Percentiles rank a stretch among this genome's conserved stretches.
These are phyloP conservation scores for Conomelus anceps DNA, from an alignment of 2,888 invertebrate genomes.

Conservation along the genomic window DNA sequence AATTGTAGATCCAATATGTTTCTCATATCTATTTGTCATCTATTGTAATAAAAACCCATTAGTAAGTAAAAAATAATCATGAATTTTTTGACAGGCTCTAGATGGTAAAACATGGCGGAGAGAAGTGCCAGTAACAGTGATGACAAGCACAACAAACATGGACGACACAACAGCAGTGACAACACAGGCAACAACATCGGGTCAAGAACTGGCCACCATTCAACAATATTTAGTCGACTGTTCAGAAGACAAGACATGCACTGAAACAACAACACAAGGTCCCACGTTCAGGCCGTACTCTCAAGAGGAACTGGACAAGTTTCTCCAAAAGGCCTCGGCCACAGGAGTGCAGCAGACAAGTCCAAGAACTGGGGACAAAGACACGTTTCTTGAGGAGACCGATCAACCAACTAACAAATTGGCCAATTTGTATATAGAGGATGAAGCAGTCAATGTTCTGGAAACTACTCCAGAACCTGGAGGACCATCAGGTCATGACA, in stretches of 20 bases:
- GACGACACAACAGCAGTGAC: not conserved
- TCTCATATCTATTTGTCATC: no score
- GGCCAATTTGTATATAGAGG: slow-evolving; percentile 34
- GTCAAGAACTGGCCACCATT: not conserved
- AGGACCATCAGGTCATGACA: slow-evolving; percentile 22
- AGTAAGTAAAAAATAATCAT: no score
- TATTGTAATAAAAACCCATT: no score
- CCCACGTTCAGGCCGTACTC: slow-evolving; percentile 46
- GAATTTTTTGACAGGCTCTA: not conserved
- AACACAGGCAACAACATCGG: not conserved
- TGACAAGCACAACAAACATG: not conserved
- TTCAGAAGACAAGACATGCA: slow-evolving; percentile 12
- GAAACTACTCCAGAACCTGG: slow-evolving; percentile 27
- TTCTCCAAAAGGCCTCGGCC: slow-evolving; percentile 31
- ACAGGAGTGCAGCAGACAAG: slow-evolving; percentile 23
- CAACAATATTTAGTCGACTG: slow-evolving; percentile 12
- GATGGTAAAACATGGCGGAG: not conserved
- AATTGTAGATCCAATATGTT: no score
- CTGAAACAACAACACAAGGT: slow-evolving; percentile 30
- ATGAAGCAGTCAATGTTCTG: slow-evolving; percentile 30
- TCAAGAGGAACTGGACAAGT: slow-evolving; percentile 40
- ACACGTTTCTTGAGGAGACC: not conserved
- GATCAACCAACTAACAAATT: slow-evolving; percentile 33
- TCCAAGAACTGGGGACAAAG: not conserved
- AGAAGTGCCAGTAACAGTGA: not conserved